Evolutionary conservation across 2,113 vertebrate species (phyloP).

Genomic region (Syrmaticus mikado): DNA sequence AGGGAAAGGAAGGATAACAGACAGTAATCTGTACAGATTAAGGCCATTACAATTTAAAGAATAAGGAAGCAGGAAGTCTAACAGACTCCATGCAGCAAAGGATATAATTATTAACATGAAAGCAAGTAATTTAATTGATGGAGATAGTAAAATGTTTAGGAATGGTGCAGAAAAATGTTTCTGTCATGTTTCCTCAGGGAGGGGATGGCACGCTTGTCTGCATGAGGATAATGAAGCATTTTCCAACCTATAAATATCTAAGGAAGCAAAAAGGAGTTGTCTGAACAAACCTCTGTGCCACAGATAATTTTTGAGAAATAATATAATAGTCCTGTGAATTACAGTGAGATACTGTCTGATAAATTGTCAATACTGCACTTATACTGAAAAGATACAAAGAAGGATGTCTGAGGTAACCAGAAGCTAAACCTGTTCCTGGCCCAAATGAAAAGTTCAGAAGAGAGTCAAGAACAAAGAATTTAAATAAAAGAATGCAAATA

Average conservation of each 20-base stretch:
- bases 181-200: not conserved
- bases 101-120: not conserved
- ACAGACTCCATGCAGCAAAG: not conserved
- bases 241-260: not conserved
- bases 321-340: not conserved
- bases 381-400: not conserved
- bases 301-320: not conserved
- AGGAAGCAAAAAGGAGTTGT: not conserved
- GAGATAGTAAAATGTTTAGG: not conserved
- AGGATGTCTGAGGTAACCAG: not conserved
- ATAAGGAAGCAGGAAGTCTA: not conserved
- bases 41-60: not conserved
- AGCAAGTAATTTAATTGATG: not conserved
- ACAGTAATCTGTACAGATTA: not conserved
- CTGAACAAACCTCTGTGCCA: not conserved
- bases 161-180: not conserved
- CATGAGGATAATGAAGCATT: not conserved
- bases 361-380: not conserved
- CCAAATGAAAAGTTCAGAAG: not conserved
- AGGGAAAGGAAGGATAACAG: not conserved
- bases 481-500: not conserved
- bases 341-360: rapidly evolving
- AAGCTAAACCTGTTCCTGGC: not conserved
- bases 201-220: not conserved
- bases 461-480: not conserved